Conservation (phyloP, 2,113 vertebrate genomes). For the Crotophaga sulcirostris region DNA sequence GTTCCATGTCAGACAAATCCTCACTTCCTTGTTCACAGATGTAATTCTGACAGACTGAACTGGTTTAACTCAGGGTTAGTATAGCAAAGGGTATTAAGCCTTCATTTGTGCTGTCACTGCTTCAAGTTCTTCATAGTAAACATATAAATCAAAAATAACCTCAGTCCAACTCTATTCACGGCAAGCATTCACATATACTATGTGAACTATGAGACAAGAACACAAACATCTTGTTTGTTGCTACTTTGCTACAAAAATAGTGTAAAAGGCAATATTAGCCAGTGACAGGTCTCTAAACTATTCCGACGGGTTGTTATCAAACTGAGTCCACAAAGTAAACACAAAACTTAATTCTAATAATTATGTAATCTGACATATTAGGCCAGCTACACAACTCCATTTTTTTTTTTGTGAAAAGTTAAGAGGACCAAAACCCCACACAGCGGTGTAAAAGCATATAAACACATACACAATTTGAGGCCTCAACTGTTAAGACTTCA, state of each 20-base stretch:
- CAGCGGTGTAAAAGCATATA: not conserved
- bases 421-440: not conserved
- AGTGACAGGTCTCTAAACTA: not conserved
- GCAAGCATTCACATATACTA: not conserved
- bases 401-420: not conserved
- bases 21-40: not conserved
- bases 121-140: not conserved
- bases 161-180: not conserved
- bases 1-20: not conserved
- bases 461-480: not conserved
- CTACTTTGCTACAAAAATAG: not conserved
- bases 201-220: not conserved
- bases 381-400: not conserved
- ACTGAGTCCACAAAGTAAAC: not conserved
- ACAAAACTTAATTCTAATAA: not conserved
- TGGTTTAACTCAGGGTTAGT: not conserved
- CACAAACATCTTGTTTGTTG: not conserved
- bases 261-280: not conserved
- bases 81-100: not conserved
- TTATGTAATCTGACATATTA: not conserved
- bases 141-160: not conserved
- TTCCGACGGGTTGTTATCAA: not conserved
- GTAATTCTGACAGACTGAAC: slow-evolving; percentile 1
- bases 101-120: not conserved
- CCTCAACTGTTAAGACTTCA: not conserved